Evolutionary conservation across 2,113 vertebrate genomes (phyloP), one percentile per base, ranked within the genome.

Genomic region (Pseudonaja textilis): DNA sequence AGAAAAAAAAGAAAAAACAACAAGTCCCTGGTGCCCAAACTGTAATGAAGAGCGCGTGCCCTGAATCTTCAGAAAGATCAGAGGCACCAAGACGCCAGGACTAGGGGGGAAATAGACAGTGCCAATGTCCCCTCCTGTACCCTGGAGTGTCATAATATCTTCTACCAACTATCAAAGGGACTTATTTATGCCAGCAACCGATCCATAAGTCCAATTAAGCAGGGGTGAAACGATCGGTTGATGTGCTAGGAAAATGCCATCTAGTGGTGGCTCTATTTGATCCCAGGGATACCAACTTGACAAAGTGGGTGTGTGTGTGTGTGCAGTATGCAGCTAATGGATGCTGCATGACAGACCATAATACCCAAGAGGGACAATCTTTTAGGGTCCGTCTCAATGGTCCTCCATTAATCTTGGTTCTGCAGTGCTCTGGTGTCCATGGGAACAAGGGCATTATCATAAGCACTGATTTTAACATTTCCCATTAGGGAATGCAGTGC

Each of bases 31-130:
- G 99, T 99, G 99, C 98, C 98, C 98, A 97, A 97, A 97, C 98
- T 97, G 98, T 99, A 99, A 99, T 99, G 99, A 99, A 99, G 98
- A 98, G 98, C 98, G 97, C 99, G 99, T 99, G 99, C 99, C 99
- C 99, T 99, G 99, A 99, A 99, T 99, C 98, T 98, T 98, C 98
- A 98, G 98, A 98, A 98, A 98, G 98, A 99, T 99, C 98, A 98
- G 98, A 99, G 98, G 98, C 98, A 98, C 98, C 97, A 98, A 98
- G 98, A 98, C 98, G 98, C 98, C 98, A 98, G 98, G 98, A 98
- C 98, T 98, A 97, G 98, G 98, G 97, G 97, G 98, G 98, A 97
- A 87, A 98, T 98, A 98, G 98, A 98, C 98, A 98, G 98, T 98
- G 98, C 98, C 98, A 98, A 98, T 98, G 98, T 98, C 99, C 98